Percentiles rank a stretch among this genome's conserved stretches.
These are phyloP conservation scores for Merops nubicus DNA, from an alignment of 2,113 vertebrate species.

Conservation along the genomic window DNA sequence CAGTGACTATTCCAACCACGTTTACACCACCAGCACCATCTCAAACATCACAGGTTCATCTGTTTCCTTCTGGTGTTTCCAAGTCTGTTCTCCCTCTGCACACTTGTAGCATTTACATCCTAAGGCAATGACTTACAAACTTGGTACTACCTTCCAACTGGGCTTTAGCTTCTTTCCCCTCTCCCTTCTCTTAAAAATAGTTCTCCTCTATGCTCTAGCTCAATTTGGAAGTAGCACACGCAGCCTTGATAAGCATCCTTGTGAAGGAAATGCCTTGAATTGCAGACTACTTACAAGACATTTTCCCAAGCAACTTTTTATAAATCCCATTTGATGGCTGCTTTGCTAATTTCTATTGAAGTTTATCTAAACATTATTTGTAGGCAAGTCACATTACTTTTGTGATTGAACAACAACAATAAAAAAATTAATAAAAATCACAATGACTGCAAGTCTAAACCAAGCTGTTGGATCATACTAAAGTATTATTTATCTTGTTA, in stretches of 20 bases:
- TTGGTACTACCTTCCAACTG: background rate
- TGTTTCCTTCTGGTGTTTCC: constrained; percentile 5
- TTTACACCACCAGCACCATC: constrained; percentile 9
- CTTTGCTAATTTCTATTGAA: constrained; percentile 36
- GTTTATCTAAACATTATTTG: constrained; percentile 47
- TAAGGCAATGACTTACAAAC: background rate
- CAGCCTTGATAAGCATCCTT: constrained; percentile 70
- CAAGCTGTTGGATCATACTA: background rate
- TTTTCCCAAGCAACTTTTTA: constrained; percentile 66
- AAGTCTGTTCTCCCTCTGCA: constrained; percentile 15
- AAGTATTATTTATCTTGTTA: background rate
- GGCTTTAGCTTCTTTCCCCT: background rate
- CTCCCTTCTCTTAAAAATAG: constrained; percentile 46
- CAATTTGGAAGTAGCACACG: constrained; percentile 53
- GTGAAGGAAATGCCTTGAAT: constrained; percentile 75
- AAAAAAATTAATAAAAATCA: background rate
- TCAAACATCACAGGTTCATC: constrained; percentile 5
- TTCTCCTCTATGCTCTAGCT: constrained; percentile 62
- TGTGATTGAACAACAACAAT: background rate
- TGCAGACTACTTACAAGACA: constrained; percentile 67
- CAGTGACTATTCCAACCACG: constrained; percentile 17
- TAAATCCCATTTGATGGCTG: constrained; percentile 34
- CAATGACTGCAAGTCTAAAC: background rate
- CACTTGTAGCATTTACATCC: constrained; percentile 36
- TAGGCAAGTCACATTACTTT: constrained; percentile 11